Evolutionary conservation across 2,888 invertebrate species (phyloP).

Genomic region (Cataglyphis albicans): DNA sequence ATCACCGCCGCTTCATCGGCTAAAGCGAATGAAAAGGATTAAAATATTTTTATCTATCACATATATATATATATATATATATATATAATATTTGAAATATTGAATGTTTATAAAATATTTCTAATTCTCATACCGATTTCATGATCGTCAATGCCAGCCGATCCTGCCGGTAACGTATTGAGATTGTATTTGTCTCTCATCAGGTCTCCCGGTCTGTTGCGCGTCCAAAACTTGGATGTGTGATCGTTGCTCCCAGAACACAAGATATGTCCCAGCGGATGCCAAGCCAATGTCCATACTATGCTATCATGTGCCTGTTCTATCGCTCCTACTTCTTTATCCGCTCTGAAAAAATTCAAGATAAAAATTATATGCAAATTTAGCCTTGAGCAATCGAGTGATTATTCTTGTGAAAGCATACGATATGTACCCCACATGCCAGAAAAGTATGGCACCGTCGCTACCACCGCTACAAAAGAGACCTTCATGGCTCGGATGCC

Average conservation of each 20-base stretch:
- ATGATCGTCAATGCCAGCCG: conserved; percentile 90
- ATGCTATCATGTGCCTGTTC: conserved; percentile 99
- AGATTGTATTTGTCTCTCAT: conserved; percentile 99
- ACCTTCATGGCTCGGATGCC: conserved; percentile 99
- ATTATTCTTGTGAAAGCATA: not conserved
- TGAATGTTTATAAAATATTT: conserved; percentile 73
- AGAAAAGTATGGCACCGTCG: conserved; percentile 99
- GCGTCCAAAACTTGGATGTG: conserved; percentile 99
- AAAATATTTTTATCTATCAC: not conserved
- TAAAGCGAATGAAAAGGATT: conserved; percentile 66
- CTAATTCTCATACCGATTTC: conserved; percentile 88
- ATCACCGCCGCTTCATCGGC: conserved; percentile 93
- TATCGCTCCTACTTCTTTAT: conserved; percentile 99
- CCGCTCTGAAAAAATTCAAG: conserved; percentile 89
- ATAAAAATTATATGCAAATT: not conserved
- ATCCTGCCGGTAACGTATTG: conserved; percentile 95
- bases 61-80: conserved; percentile 13
- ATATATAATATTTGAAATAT: conserved; percentile 79
- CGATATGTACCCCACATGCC: conserved; percentile 95
- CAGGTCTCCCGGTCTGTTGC: conserved; percentile 98
- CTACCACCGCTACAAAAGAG: conserved; percentile 99
- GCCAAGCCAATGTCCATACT: conserved; percentile 99
- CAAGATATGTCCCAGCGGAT: conserved; percentile 99
- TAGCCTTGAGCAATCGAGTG: not conserved
- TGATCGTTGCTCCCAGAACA: conserved; percentile 99